phyloP scores from a whole-genome alignment of 2,113 vertebrate species.

The Columbina picui region DNA sequence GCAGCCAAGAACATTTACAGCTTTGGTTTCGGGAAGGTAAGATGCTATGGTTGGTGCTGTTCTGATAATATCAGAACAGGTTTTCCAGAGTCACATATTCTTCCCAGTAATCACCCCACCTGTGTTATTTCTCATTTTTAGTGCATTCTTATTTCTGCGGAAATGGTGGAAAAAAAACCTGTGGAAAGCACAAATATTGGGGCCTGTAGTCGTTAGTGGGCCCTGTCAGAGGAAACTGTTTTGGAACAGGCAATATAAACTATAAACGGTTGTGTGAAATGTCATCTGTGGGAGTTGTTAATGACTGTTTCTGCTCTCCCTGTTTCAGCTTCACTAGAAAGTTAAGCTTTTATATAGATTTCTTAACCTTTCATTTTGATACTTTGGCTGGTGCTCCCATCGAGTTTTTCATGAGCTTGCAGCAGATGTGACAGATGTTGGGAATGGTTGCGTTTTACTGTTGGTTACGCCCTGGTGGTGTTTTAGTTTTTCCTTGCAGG shows the following conservation, averaged over 20 bases:
- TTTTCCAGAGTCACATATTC: not conserved
- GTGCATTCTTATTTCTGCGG: not conserved
- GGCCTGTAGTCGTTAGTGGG: not conserved
- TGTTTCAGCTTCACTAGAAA: not conserved
- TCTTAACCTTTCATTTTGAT: not conserved
- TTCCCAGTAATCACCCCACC: not conserved
- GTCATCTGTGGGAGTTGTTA: not conserved
- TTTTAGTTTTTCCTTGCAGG: slow-evolving; percentile 79
- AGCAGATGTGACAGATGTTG: not conserved
- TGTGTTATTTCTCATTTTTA: not conserved
- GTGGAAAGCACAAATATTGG: not conserved
- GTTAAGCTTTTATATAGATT: not conserved
- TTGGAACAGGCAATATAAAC: not conserved
- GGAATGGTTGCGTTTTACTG: not conserved
- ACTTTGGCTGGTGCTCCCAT: not conserved
- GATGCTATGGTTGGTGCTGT: not conserved
- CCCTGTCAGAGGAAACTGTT: not conserved
- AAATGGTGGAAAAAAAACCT: not conserved
- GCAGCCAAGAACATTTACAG: slow-evolving; percentile 74
- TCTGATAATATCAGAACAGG: accelerated
- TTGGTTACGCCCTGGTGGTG: not conserved
- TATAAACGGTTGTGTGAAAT: not conserved
- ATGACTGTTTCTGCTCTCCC: not conserved
- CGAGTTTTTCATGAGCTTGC: not conserved
- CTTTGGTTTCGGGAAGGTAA: slow-evolving; percentile 91